A percentile compares a stretch with the other conserved stretches of the same genome.
Conservation (phyloP, 2,888 invertebrate species). For the Apoderus coryli region DNA sequence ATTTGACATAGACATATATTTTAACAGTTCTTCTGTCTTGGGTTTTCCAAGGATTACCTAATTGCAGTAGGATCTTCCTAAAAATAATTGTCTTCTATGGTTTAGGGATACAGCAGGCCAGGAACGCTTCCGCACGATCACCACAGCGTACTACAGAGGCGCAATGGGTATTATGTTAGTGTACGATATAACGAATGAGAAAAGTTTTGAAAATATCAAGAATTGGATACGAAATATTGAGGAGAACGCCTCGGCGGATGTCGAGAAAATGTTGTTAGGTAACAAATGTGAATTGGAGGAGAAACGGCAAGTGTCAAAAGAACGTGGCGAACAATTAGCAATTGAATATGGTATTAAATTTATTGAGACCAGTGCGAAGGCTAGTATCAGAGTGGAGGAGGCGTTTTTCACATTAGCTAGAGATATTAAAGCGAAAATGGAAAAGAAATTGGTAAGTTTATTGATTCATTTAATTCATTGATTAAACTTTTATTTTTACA, state of each 20-base stretch:
- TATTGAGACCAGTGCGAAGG: constrained; percentile 98
- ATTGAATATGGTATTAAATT: constrained; percentile 98
- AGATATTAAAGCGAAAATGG: constrained; percentile 97
- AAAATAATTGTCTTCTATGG: too few relatives aligned
- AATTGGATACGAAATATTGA: constrained; percentile 99
- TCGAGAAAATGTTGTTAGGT: constrained; percentile 82
- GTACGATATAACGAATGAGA: constrained; percentile 98
- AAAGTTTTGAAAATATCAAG: constrained; percentile 97
- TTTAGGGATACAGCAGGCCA: constrained; percentile 98
- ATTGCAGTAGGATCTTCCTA: too few relatives aligned
- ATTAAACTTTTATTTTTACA: constrained; percentile 2
- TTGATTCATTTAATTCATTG: neutral
- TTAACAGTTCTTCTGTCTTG: constrained; percentile 1
- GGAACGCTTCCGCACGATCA: constrained; percentile 96
- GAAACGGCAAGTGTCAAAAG: constrained; percentile 89
- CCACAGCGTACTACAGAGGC: constrained; percentile 98
- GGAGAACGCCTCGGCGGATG: constrained; percentile 97
- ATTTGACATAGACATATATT: neutral
- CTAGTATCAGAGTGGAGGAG: constrained; percentile 93
- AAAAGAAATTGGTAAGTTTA: constrained; percentile 86
- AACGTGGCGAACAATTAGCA: constrained; percentile 92
- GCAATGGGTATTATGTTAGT: constrained; percentile 99
- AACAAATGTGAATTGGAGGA: constrained; percentile 82
- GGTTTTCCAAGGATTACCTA: too few relatives aligned
- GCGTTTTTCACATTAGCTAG: constrained; percentile 95